Percentiles rank a stretch among this genome's conserved stretches.
Conservation (phyloP, 2,113 vertebrate species). For the Mormyrus iriodes region DNA sequence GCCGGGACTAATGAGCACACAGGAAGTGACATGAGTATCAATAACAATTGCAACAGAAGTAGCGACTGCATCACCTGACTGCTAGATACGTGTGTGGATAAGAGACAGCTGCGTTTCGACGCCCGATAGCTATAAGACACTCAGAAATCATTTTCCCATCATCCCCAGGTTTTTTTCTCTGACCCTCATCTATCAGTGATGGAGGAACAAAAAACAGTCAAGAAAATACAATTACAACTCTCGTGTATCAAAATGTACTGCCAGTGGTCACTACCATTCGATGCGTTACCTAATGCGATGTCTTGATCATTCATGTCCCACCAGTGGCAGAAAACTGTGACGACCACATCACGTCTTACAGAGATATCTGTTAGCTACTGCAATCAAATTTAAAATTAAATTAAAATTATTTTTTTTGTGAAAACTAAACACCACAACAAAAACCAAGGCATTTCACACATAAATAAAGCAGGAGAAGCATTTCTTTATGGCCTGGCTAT, state of each 20-base stretch:
- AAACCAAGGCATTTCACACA: slow-evolving; percentile 1
- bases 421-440: background rate
- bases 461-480: background rate
- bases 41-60: background rate
- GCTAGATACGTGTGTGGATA: too few relatives aligned
- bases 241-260: background rate
- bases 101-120: background rate
- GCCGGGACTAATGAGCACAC: background rate
- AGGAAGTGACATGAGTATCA: background rate
- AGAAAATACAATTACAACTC: background rate
- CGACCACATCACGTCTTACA: background rate
- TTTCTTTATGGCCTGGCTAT: background rate
- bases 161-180: background rate
- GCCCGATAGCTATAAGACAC: background rate
- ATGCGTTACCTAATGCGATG: background rate
- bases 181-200: background rate
- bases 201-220: background rate
- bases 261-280: background rate
- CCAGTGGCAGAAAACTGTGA: background rate
- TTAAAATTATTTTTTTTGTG: background rate
- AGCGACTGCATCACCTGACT: background rate
- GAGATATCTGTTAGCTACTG: background rate
- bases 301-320: background rate
- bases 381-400: background rate
- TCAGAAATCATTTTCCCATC: background rate